Percentiles rank a stretch among this genome's conserved stretches.
Conservation (phyloP, 1,140 invertebrate species). For the Agrypnia vestita region DNA sequence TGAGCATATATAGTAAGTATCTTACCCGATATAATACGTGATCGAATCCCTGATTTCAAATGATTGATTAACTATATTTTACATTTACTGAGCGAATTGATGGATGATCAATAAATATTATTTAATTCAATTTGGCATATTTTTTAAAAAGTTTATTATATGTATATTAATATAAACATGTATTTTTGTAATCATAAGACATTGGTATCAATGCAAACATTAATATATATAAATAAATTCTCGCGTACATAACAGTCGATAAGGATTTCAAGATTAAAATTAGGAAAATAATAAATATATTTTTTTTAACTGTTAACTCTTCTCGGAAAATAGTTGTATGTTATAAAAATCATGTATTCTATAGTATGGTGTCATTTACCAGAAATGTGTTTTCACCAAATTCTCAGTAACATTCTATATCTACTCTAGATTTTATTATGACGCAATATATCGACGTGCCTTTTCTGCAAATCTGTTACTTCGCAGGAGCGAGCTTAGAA, state of each 20-base stretch:
- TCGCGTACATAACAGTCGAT: constrained; percentile 31
- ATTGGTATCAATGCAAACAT: constrained; percentile 38
- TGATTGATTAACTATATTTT: constrained; percentile 25
- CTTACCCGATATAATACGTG: constrained; percentile 7
- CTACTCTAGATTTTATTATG: background rate
- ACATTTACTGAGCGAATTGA: constrained; percentile 16
- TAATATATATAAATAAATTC: constrained; percentile 19
- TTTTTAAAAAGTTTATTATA: constrained; percentile 22
- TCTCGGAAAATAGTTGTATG: background rate
- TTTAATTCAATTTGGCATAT: constrained; percentile 40
- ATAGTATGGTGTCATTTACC: too few species aligned
- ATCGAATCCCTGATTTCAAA: constrained; percentile 31
- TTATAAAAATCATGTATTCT: background rate
- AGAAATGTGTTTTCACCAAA: too few species aligned
- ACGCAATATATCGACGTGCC: background rate
- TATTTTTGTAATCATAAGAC: constrained; percentile 48
- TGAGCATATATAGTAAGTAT: constrained; percentile 23
- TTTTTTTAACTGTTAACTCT: too few species aligned
- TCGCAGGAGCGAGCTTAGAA: background rate
- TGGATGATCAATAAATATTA: constrained; percentile 4
- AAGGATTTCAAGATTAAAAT: constrained; percentile 21
- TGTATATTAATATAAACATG: constrained; percentile 31
- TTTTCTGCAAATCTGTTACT: background rate
- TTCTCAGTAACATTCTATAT: too few species aligned
- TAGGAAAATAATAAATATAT: background rate